Conservation (phyloP, 2,888 invertebrate species). For the Drosophila putrida region DNA sequence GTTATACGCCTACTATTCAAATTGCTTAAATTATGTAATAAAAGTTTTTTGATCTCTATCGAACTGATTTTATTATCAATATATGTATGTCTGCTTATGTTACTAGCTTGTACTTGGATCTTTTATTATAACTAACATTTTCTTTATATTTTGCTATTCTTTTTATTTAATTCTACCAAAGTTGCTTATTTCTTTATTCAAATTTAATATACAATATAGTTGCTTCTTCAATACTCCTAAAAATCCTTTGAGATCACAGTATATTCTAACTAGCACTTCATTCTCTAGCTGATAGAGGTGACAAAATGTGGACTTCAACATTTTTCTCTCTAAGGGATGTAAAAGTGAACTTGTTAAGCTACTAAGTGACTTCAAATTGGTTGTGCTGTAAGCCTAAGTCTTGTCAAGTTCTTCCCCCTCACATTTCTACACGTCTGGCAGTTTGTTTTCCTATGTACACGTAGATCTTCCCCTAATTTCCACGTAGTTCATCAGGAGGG, state of each 20-base stretch:
- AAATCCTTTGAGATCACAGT: neutral
- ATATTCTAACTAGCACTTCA: neutral
- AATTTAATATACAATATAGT: no score
- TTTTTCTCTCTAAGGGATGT: conserved; percentile 2
- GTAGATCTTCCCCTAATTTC: conserved; percentile 16
- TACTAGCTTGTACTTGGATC: no score
- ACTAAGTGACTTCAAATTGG: conserved; percentile 56
- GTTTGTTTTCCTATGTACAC: conserved; percentile 21
- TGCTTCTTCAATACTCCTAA: neutral
- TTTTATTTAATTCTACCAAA: no score
- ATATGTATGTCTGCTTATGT: no score
- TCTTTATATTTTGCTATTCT: no score
- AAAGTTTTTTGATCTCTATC: no score
- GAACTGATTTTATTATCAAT: no score
- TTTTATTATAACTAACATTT: no score
- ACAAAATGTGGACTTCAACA: neutral
- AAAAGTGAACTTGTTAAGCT: conserved; percentile 46
- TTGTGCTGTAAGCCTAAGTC: conserved; percentile 42
- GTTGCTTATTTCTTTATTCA: no score
- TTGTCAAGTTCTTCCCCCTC: conserved; percentile 16
- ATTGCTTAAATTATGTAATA: no score
- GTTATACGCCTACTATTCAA: no score
- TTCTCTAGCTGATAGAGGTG: neutral
- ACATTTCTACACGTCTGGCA: neutral
- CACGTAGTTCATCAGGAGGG: conserved; percentile 37